Percentiles rank a stretch among this genome's conserved stretches.
Conservation (phyloP, 2,888 invertebrate genomes). For the Drosophila anomelani region DNA sequence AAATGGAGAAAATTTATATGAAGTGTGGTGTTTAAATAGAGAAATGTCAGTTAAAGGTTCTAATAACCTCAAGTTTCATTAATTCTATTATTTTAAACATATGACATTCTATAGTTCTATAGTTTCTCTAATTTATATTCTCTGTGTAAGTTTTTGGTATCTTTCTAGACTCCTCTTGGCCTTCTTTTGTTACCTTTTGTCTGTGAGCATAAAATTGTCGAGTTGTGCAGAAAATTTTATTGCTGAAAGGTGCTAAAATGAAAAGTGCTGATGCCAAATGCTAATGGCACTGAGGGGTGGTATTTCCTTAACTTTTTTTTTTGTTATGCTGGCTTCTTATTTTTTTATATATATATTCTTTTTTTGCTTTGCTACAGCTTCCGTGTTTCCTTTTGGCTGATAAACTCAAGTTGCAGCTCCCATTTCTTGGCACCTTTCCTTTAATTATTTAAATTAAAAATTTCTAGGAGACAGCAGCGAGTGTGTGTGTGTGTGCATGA, state of each 20-base stretch:
- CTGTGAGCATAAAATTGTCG: conserved; percentile 69
- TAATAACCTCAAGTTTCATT: not conserved
- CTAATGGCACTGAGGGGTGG: conserved; percentile 28
- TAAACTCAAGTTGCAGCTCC: conserved; percentile 29
- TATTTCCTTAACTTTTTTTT: conserved; percentile 8
- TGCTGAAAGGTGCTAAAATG: conserved; percentile 78
- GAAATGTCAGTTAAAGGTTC: not conserved
- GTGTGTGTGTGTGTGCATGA: not conserved
- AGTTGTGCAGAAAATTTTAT: conserved; percentile 77
- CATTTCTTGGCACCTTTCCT: conserved; percentile 43
- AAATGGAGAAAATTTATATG: not conserved
- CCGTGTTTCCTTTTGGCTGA: conserved; percentile 19
- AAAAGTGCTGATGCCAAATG: conserved; percentile 74
- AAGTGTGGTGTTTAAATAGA: not conserved
- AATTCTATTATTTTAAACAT: not conserved
- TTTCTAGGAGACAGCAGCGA: conserved; percentile 59
- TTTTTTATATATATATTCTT: not conserved
- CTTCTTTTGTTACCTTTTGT: conserved; percentile 72
- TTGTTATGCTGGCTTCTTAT: not conserved
- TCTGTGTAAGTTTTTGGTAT: conserved; percentile 1
- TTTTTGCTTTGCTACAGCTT: not conserved
- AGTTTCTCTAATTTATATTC: not conserved
- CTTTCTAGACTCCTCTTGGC: conserved; percentile 6
- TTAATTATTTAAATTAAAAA: conserved; percentile 79
- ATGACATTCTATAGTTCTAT: too few species aligned